Percentiles rank a stretch among this genome's conserved stretches.
phyloP scores from a whole-genome alignment of 2,797 vertebrate species.

The Pteronotus mesoamericanus region DNA sequence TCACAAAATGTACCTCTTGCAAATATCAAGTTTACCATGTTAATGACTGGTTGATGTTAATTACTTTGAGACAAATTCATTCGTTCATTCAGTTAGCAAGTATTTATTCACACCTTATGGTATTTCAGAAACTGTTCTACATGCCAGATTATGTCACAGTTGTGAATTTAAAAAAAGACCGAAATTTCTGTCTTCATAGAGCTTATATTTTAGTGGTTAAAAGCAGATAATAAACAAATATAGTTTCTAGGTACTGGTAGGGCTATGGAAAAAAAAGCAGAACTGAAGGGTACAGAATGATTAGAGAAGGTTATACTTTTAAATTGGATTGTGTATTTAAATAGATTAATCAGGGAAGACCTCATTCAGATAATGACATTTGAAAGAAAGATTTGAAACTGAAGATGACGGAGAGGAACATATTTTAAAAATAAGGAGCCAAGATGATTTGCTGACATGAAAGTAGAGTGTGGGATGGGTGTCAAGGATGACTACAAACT shows the following conservation, averaged over 20 bases:
- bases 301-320: background rate
- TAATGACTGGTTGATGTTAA: background rate
- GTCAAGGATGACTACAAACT: background rate
- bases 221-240: background rate
- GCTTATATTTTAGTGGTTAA: background rate
- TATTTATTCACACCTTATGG: background rate
- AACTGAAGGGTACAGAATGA: background rate
- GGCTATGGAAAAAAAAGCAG: background rate
- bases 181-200: background rate
- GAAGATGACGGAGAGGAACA: background rate
- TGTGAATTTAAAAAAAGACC: background rate
- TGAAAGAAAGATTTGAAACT: constrained; percentile 11
- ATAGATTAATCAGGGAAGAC: background rate
- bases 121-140: background rate
- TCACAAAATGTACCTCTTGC: constrained; percentile 18
- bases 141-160: background rate
- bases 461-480: background rate
- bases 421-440: background rate
- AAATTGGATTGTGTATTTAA: constrained; percentile 16
- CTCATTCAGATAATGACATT: constrained; percentile 2
- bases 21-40: constrained; percentile 7
- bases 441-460: background rate
- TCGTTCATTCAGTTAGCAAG: background rate
- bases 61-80: background rate
- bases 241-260: background rate